A percentile compares a stretch with the other conserved stretches of the same genome.
These are phyloP conservation scores for Decapterus maruadsi DNA, from an alignment of 2,797 vertebrate genomes.

Conservation along the genomic window DNA sequence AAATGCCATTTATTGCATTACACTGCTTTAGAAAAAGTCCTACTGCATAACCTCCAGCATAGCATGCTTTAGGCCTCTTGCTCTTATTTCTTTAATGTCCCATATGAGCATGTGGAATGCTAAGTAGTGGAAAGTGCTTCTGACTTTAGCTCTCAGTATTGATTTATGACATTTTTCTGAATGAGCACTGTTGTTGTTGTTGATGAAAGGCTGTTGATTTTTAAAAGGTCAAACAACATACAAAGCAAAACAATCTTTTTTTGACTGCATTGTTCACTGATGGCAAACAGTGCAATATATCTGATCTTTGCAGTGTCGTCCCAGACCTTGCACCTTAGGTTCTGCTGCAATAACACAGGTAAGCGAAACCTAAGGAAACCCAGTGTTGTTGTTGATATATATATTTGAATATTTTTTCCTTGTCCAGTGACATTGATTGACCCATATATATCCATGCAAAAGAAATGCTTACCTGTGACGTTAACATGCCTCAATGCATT, in stretches of 20 bases:
- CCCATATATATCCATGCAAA: conserved; percentile 68
- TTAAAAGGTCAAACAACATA: conserved; percentile 79
- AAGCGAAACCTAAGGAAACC: conserved; percentile 98
- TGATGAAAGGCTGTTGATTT: conserved; percentile 86
- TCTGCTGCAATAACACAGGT: conserved; percentile 99
- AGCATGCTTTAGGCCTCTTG: conserved; percentile 78
- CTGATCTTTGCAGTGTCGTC: conserved; percentile 99
- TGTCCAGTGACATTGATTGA: conserved; percentile 81
- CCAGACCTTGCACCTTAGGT: conserved; percentile 99
- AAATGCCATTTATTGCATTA: conserved; percentile 67
- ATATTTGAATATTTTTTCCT: conserved; percentile 4
- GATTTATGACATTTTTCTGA: conserved; percentile 61
- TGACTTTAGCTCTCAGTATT: conserved; percentile 66
- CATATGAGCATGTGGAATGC: conserved; percentile 80
- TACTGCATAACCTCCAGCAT: conserved; percentile 62
- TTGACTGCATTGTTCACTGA: conserved; percentile 95
- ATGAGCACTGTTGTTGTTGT: conserved; percentile 80
- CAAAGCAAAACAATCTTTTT: conserved; percentile 60
- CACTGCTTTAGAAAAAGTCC: conserved; percentile 47
- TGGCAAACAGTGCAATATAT: conserved; percentile 97
- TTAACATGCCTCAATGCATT: conserved; percentile 73
- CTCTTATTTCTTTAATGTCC: conserved; percentile 68
- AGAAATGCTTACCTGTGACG: conserved; percentile 80
- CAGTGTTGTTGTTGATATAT: conserved; percentile 63
- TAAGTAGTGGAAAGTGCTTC: conserved; percentile 68